Conservation (phyloP, 2,888 invertebrate genomes). For the Charanyca ferruginea region DNA sequence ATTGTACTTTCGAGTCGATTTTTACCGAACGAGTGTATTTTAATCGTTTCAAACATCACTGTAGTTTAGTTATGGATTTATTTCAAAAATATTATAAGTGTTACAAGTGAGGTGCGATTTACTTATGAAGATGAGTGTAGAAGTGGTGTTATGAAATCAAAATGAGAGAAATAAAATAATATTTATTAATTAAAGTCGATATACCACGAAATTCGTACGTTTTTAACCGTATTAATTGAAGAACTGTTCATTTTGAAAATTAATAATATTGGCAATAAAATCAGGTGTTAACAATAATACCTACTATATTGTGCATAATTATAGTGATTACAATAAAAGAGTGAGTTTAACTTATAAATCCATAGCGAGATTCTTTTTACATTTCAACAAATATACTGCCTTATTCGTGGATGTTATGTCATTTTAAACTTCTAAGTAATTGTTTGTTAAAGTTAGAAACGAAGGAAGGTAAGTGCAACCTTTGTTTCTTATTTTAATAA, state of each 20-base stretch:
- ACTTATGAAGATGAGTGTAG: conserved; percentile 74
- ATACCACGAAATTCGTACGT: conserved; percentile 59
- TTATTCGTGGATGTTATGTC: conserved; percentile 74
- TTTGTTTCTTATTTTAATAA: conserved; percentile 68
- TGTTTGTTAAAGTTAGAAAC: conserved; percentile 70
- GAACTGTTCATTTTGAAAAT: conserved; percentile 44
- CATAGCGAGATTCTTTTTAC: conserved; percentile 65
- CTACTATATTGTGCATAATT: conserved; percentile 52
- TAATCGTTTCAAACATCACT: conserved; percentile 72
- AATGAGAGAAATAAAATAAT: conserved; percentile 75
- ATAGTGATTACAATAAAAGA: conserved; percentile 63
- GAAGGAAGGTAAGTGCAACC: conserved; percentile 45
- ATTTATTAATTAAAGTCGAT: conserved; percentile 69
- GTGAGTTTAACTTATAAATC: conserved; percentile 57
- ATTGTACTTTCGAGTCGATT: conserved; percentile 56
- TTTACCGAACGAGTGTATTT: conserved; percentile 62
- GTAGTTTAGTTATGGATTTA: conserved; percentile 72
- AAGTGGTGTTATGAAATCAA: conserved; percentile 67
- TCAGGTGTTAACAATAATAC: conserved; percentile 45
- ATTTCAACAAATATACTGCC: conserved; percentile 75
- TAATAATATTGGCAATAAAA: conserved; percentile 59
- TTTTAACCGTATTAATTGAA: conserved; percentile 54
- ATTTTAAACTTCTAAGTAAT: conserved; percentile 66
- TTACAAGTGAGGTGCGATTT: conserved; percentile 75
- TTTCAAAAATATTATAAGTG: conserved; percentile 72